Base-by-base conservation (phyloP, 2,888 invertebrate genomes). In the Drosophila kuntzei region DNA sequence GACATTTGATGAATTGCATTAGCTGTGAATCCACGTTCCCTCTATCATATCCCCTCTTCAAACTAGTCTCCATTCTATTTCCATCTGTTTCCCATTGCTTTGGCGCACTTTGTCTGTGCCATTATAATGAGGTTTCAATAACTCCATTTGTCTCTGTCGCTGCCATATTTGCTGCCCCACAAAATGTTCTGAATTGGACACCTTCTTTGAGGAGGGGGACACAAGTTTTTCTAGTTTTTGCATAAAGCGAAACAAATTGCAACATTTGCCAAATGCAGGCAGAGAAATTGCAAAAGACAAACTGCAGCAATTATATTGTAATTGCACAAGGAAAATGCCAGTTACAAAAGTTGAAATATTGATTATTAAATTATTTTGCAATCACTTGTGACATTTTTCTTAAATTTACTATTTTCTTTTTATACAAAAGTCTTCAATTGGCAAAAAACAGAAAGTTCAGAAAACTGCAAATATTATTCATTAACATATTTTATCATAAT, bases 91-190 rank as follows among this genome's bases (percentile, higher is more conserved):
- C 57, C 41, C 44, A 62, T 58, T 60, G 71, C 53, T 62, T 72
- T 55, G 67, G 67, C 62, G 50, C 65, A 58, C 55, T 76, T 68
- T 41, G 50, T 69, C 71, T 75, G 63, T 72, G 67, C 80, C 79
- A 71, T 76, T 87, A 71, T 84, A 84, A 84, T 87, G 86, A 82
- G 83, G 74, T 87, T 88, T 85, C 88, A 69, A 88, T 88, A 80
- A 83, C 87, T 88, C 80, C 85, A 85, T 85, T 85, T 85, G 80
- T 88, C 88, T 86, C 80, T 88, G 85, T 85, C 85, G 49, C 57
- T 60, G 71, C 72, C 87, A 87, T 64, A 78, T 78, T 86, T 62
- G 43, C 43, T 62, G 64, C 51, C 66, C 61, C 58, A 70, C 50
- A 61, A 50, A 41, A 34, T 34, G 41, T 36, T 70, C 54, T 36